Base-by-base conservation (phyloP, 1,140 invertebrate genomes). In the Calliphora vicina region DNA sequence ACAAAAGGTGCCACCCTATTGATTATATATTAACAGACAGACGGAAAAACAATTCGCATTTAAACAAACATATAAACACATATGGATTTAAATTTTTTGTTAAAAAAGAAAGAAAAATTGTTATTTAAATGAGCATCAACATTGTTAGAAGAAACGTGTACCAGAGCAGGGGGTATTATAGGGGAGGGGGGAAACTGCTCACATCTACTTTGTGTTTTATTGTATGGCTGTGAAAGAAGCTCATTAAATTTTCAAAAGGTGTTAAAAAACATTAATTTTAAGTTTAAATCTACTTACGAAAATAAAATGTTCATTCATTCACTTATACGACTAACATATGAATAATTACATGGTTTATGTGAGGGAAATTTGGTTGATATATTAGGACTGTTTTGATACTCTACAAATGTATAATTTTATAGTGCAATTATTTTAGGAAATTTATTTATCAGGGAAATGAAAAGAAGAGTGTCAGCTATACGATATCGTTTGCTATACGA, bases 241-340 rank as follows among this genome's bases (percentile, higher is more conserved):
- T 81, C 80, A 81, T 81, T 81, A 81, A 81, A 81, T 67, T 81
- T 81, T 81, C 26, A 78, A 78, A 81, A 81, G 80, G 80, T 81
- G 80, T 81, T 81, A 78, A 78, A 73, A 81, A 81, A 61, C 57
- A 81, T 81, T 81, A 81, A 81, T 81, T 81, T 67, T 42, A 71
- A 27, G 57, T 61, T 57, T 61, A 71, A 71, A 61, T 61, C 80
- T 17, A 27, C n/a, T 78, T 43, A 78, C 15, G 15, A 43, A 27
- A 76, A 43, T 43, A 78, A n/a, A 25, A 78, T 74, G 26, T 27
- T n/a, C 29, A 17, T 74, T 74, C 12, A 35, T 17, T 17, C 15
- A 57, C 17, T 57, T 57, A 57, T n/a, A 57, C 17, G 45, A 57
- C 13, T 57, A 57, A 57, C 45, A 57, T 57, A 57, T 57, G 45